phyloP scores from a whole-genome alignment of 2,888 invertebrate species.

The Papilio elwesi region DNA sequence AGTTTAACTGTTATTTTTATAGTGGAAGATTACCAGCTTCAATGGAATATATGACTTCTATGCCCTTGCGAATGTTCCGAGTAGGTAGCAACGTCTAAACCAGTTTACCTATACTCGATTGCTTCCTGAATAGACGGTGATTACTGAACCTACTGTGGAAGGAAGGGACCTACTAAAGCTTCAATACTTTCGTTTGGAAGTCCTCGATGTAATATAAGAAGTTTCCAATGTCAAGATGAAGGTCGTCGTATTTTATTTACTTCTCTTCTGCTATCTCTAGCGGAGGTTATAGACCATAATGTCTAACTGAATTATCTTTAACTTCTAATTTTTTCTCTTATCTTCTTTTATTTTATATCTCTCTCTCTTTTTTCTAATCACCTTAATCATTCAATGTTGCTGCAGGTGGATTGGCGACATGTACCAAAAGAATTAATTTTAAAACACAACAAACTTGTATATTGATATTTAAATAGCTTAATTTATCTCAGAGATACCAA shows the following conservation, averaged over 20 bases:
- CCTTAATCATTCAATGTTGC: not conserved
- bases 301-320: too few relatives aligned
- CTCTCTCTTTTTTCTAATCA: not conserved
- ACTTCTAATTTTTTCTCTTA: too few relatives aligned
- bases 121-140: constrained; percentile 13
- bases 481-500: not conserved
- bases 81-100: not conserved
- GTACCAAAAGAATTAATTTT: not conserved
- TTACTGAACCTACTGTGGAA: constrained; percentile 2
- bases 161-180: not conserved
- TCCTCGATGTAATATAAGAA: not conserved
- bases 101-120: not conserved
- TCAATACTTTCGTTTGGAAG: not conserved
- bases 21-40: not conserved
- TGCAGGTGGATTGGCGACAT: not conserved
- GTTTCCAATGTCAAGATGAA: too few relatives aligned
- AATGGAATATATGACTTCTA: not conserved
- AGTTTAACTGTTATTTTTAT: not conserved
- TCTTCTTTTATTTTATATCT: too few relatives aligned
- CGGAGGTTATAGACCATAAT: too few relatives aligned
- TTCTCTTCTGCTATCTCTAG: too few relatives aligned
- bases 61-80: not conserved
- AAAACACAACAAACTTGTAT: not conserved
- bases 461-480: constrained; percentile 16
- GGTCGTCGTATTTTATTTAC: too few relatives aligned